These are phyloP conservation scores for Chironomus tentans DNA, from an alignment of 2,888 invertebrate species.

Conservation along the genomic window DNA sequence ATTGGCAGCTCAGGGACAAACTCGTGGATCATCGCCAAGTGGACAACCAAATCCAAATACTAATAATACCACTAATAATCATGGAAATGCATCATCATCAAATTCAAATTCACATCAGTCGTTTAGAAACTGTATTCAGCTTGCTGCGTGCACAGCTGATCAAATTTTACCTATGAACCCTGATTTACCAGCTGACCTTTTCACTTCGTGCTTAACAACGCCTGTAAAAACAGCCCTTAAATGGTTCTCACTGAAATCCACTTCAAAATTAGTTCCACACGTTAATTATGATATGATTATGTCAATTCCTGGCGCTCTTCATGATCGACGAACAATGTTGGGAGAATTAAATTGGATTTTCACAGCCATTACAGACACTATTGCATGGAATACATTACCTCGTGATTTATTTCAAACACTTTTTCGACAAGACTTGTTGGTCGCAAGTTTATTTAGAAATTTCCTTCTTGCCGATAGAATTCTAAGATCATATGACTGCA, in stretches of 20 bases:
- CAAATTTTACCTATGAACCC: slow-evolving; percentile 95
- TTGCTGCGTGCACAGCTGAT: slow-evolving; percentile 90
- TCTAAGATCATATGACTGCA: slow-evolving; percentile 92
- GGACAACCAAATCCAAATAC: background rate
- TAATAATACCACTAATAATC: background rate
- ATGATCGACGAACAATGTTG: slow-evolving; percentile 91
- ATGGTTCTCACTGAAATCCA: slow-evolving; percentile 83
- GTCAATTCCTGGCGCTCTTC: slow-evolving; percentile 90
- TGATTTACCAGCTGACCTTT: slow-evolving; percentile 92
- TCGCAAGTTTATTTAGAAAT: slow-evolving; percentile 96
- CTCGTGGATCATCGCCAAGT: slow-evolving; percentile 7
- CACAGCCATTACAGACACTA: slow-evolving; percentile 98
- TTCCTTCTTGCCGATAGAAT: slow-evolving; percentile 94
- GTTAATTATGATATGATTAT: slow-evolving; percentile 81
- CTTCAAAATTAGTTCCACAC: slow-evolving; percentile 69
- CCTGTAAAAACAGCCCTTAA: slow-evolving; percentile 93
- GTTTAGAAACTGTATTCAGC: slow-evolving; percentile 87
- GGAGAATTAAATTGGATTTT: slow-evolving; percentile 99
- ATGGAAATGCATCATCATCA: background rate
- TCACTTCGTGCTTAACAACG: slow-evolving; percentile 96
- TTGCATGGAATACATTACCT: slow-evolving; percentile 96
- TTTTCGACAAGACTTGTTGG: slow-evolving; percentile 93
- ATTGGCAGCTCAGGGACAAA: slow-evolving; percentile 15
- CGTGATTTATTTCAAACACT: slow-evolving; percentile 91
- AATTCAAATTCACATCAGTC: slow-evolving; percentile 36